Conservation (phyloP, 2,888 invertebrate species). For the Caenorhabditis japonica region DNA sequence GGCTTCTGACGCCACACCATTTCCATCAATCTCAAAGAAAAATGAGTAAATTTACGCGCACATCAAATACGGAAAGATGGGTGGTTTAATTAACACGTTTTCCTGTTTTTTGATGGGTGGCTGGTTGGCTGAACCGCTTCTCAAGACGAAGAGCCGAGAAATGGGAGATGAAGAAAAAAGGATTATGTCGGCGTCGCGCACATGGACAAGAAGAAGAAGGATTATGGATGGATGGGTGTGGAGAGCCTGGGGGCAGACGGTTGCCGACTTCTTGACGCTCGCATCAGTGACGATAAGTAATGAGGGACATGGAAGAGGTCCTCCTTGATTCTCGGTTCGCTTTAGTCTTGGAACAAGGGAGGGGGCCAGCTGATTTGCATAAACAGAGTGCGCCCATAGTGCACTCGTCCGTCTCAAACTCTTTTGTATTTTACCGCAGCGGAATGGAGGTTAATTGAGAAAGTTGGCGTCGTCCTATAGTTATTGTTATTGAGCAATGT, state of each 20-base stretch:
- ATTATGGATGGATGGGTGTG: slow-evolving; percentile 50
- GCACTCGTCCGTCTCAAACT: too few relatives aligned
- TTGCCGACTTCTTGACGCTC: slow-evolving; percentile 42
- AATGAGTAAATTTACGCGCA: slow-evolving; percentile 28
- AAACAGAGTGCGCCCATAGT: slow-evolving; percentile 32
- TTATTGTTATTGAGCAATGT: slow-evolving; percentile 37
- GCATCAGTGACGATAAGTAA: slow-evolving; percentile 54
- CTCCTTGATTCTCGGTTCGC: slow-evolving; percentile 10
- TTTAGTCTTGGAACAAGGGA: slow-evolving; percentile 32
- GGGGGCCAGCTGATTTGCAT: slow-evolving; percentile 44
- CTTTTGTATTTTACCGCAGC: slow-evolving; percentile 48
- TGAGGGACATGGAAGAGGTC: slow-evolving; percentile 24
- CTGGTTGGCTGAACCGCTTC: background rate
- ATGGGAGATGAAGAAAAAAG: slow-evolving; percentile 36
- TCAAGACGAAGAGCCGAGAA: slow-evolving; percentile 1
- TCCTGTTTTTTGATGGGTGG: slow-evolving; percentile 51
- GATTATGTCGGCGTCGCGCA: slow-evolving; percentile 51
- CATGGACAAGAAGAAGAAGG: slow-evolving; percentile 37
- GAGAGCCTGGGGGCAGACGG: slow-evolving; percentile 45
- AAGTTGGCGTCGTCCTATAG: slow-evolving; percentile 44
- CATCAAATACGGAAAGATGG: slow-evolving; percentile 15
- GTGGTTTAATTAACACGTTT: slow-evolving; percentile 46
- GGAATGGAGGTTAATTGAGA: slow-evolving; percentile 44
- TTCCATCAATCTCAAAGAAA: slow-evolving; percentile 43
- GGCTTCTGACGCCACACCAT: slow-evolving; percentile 22